Evolutionary conservation across 2,888 invertebrate genomes (phyloP), one percentile per base, ranked within the genome.

Genomic region (Oeneis ivallda): DNA sequence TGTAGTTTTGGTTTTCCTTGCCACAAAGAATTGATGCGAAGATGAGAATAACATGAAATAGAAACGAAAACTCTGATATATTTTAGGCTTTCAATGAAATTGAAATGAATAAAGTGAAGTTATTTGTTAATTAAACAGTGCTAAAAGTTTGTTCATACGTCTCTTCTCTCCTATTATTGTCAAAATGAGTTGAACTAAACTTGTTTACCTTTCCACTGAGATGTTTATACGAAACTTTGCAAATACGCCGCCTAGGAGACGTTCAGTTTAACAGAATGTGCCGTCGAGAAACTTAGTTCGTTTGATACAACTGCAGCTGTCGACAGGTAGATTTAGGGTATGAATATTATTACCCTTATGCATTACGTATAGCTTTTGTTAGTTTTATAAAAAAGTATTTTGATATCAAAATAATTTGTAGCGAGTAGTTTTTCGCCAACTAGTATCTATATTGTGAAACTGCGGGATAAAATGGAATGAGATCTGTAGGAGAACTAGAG

Each of bases 131-230:
- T 87, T 86, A 87, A 82, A 82, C 77, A 74, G 80, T 75, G 75
- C 77, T 74, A 74, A 76, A 82, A 85, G 77, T 86, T 86, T 80
- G 75, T 81, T 76, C 75, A 75, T 75, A 75, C 76, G 9, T 45
- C 19, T 59, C 15, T 37, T 37, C 37, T 37, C 37, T 37, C 26
- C 32, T 59, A 6, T 34, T 84, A 86, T 86, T 87, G 86, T 83
- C 83, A 84, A 84, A 87, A 88, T 86, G 83, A 81, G 85, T 82
- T 86, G 83, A 85, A 85, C 84, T 80, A 84, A 88, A 87, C 86
- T 89, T 87, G 85, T 84, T 83, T 85, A 87, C 85, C 79, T 86
- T 82, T 75, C 80, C 75, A 72, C 77, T 76, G 80, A 83, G 82
- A 80, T 83, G 85, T 85, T 82, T 84, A 80, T 84, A 82, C 80